Conservation (phyloP, 1,140 invertebrate genomes). For the Oedothorax gibbosus region DNA sequence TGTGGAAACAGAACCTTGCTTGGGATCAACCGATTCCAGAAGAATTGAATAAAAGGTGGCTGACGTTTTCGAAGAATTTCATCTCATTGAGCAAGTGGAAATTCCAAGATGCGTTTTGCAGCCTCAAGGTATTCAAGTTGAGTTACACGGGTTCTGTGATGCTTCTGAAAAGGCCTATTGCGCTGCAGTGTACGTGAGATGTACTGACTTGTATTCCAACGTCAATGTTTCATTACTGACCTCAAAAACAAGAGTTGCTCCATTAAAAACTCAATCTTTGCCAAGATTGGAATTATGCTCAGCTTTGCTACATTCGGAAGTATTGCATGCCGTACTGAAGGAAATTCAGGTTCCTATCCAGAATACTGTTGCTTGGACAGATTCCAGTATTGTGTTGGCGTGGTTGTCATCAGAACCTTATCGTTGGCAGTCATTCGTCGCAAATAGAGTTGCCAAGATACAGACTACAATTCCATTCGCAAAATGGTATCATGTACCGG, state of each 20-base stretch:
- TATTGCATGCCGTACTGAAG: neutral
- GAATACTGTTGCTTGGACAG: neutral
- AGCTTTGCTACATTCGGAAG: conserved; percentile 17
- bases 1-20: neutral
- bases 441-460: conserved; percentile 2
- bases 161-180: conserved; percentile 67
- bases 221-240: neutral
- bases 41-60: conserved; percentile 63
- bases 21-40: conserved; percentile 63
- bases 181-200: conserved; percentile 2
- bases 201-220: neutral
- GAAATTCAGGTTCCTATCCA: neutral
- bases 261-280: conserved; percentile 65
- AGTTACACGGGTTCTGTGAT: conserved; percentile 67
- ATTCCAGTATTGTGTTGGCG: neutral
- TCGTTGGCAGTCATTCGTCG: neutral
- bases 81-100: neutral
- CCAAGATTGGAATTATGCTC: conserved; percentile 61
- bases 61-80: conserved; percentile 65
- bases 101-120: neutral
- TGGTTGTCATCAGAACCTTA: neutral
- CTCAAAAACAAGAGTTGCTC: conserved; percentile 62
- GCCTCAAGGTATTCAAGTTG: conserved; percentile 65
- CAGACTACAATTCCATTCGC: neutral
- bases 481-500: neutral